phyloP scores from a whole-genome alignment of 2,888 invertebrate genomes.

The Drosophila prostipennis region DNA sequence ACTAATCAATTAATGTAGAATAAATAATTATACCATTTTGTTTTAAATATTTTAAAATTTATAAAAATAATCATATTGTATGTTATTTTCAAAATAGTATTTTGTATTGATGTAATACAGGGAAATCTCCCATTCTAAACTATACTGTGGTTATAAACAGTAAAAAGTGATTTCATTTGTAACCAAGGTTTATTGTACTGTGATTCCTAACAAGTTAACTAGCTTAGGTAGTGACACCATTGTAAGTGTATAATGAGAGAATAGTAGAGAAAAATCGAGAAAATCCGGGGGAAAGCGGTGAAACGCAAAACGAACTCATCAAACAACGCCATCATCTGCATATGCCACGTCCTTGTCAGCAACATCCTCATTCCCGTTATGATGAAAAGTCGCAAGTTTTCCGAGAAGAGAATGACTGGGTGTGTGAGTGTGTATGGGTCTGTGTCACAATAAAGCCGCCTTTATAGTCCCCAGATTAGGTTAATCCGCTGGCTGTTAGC shows the following conservation, averaged over 20 bases:
- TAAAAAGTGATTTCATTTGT: too few relatives aligned
- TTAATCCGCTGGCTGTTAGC: constrained; percentile 69
- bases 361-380: constrained; percentile 54
- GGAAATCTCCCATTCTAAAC: too few relatives aligned
- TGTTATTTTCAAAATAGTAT: too few relatives aligned
- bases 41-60: neutral
- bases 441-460: constrained; percentile 66
- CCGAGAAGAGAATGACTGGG: neutral
- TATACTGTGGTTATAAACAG: too few relatives aligned
- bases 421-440: constrained; percentile 8
- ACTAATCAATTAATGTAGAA: neutral
- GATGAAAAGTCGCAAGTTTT: constrained; percentile 69
- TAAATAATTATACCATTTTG: too few relatives aligned
- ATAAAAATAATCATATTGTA: neutral
- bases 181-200: too few relatives aligned
- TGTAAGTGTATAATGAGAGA: constrained; percentile 4
- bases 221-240: too few relatives aligned
- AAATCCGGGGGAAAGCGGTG: constrained; percentile 3
- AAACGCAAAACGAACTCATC: constrained; percentile 65
- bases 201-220: too few relatives aligned
- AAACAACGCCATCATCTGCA: constrained; percentile 76
- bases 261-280: neutral
- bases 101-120: too few relatives aligned
- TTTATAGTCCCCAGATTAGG: constrained; percentile 77
- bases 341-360: constrained; percentile 63